These are phyloP conservation scores for Eristalis pertinax DNA, from an alignment of 2,888 invertebrate species.

Conservation along the genomic window DNA sequence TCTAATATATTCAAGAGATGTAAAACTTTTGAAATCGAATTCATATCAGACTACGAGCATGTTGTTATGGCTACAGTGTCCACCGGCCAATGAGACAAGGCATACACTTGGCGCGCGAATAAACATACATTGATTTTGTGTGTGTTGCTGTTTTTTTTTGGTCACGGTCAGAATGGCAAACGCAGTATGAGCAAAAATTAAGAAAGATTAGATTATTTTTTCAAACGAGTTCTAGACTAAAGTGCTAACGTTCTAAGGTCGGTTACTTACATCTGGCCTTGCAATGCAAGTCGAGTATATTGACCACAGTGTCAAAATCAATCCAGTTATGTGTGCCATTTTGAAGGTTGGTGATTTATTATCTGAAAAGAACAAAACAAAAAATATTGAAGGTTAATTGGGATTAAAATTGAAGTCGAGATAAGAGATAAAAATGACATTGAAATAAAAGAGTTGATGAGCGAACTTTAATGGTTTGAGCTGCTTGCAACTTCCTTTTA, in stretches of 20 bases:
- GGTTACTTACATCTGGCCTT: slow-evolving; percentile 81
- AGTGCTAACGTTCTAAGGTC: slow-evolving; percentile 20
- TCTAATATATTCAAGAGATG: slow-evolving; percentile 64
- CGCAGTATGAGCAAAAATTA: slow-evolving; percentile 1
- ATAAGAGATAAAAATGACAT: not conserved
- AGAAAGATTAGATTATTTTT: slow-evolving; percentile 12
- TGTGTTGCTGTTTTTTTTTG: slow-evolving; percentile 35
- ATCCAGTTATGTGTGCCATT: slow-evolving; percentile 79
- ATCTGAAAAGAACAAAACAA: slow-evolving; percentile 74
- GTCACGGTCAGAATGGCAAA: slow-evolving; percentile 53
- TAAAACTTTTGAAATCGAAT: slow-evolving; percentile 67
- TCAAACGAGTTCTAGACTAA: slow-evolving; percentile 47
- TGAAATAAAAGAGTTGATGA: slow-evolving; percentile 38
- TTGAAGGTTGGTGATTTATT: slow-evolving; percentile 72
- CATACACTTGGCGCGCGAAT: slow-evolving; percentile 14
- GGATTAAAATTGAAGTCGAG: not conserved
- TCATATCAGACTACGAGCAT: slow-evolving; percentile 11
- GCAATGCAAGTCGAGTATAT: slow-evolving; percentile 80
- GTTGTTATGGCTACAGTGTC: not conserved
- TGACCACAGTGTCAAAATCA: slow-evolving; percentile 78
- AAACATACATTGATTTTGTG: not conserved
- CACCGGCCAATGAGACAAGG: slow-evolving; percentile 37
- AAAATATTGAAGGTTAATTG: not conserved
- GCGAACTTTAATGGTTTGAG: slow-evolving; percentile 14
- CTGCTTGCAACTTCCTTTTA: not conserved